A percentile compares a stretch with the other conserved stretches of the same genome.
Evolutionary conservation across 2,888 invertebrate genomes (phyloP).

Genomic region (Nebria brevicollis): DNA sequence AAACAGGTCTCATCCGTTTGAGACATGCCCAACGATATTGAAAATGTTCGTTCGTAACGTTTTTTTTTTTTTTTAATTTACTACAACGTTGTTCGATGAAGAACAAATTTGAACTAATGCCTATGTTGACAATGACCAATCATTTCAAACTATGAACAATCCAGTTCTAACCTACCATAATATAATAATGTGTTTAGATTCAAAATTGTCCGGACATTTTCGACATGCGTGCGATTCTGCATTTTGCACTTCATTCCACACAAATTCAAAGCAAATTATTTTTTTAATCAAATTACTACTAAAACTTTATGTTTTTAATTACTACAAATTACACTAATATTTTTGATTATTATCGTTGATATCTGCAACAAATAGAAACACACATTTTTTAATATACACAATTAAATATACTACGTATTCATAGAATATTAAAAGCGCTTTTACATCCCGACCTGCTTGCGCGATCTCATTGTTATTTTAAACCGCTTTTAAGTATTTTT

Average conservation of each 20-base stretch:
- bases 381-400: neutral
- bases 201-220: neutral
- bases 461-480: no score
- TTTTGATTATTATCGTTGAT: no score
- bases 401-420: neutral
- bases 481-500: no score
- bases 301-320: no score
- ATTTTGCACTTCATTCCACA: neutral
- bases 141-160: neutral
- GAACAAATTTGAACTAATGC: constrained; percentile 1
- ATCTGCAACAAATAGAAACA: no score
- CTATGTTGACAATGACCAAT: neutral
- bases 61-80: neutral
- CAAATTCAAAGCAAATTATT: neutral
- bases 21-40: neutral
- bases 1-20: neutral
- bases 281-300: neutral
- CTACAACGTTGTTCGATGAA: neutral
- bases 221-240: neutral
- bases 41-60: neutral
- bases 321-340: no score
- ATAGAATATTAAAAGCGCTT: no score
- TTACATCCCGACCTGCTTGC: no score
- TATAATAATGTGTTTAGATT: neutral
- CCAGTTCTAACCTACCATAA: neutral